Evolutionary conservation across 1,140 invertebrate species (phyloP), one percentile per base, ranked within the genome.

Genomic region (Dolichoris vasculosae): DNA sequence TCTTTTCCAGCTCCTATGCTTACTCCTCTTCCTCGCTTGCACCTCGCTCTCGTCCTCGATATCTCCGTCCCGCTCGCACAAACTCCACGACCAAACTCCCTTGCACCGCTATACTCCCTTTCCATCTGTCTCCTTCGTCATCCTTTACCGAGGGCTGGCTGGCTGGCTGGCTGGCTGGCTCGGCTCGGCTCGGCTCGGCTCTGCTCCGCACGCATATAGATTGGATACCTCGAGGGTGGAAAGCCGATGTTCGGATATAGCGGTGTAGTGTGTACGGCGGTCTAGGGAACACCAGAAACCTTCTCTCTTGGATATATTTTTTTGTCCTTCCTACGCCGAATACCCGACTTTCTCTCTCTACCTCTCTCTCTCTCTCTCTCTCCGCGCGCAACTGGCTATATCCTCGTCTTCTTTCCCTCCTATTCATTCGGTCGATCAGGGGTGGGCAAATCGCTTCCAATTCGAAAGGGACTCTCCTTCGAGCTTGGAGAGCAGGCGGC

Each of bases 211-310:
- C 59, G 59, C 51, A 81, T 82, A 82, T 82, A 73, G 80, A 71
- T 82, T 82, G 80, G 80, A 82, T 82, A 55, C 46, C 67, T 82
- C 67, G 80, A 82, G 80, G 80, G 67, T 82, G 67, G 80, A 82
- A 82, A 82, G 67, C 59, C 67, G 80, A 82, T 82, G 80, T 55
- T 73, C 46, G 30, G 64, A 81, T 81, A 71, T 81, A 81, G 43
- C 17, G 8, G 40, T 43, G 46, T 35, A 26, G 40, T n/a, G 69
- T 43, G 26, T 20, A 43, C 17, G 30, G 26, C 38, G 26, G 69
- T 73, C 69, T 73, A n/a, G 35, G 69, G 35, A 64, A 64, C 77
- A 64, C 55, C 59, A 81, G 43, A 82, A 51, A 82, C 64, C 64
- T 82, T 69, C 77, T 71, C 64, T 82, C 46, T 40, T 20, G 55